Evolutionary conservation across 2,888 invertebrate genomes (phyloP).

Genomic region (Leucozona laternaria): DNA sequence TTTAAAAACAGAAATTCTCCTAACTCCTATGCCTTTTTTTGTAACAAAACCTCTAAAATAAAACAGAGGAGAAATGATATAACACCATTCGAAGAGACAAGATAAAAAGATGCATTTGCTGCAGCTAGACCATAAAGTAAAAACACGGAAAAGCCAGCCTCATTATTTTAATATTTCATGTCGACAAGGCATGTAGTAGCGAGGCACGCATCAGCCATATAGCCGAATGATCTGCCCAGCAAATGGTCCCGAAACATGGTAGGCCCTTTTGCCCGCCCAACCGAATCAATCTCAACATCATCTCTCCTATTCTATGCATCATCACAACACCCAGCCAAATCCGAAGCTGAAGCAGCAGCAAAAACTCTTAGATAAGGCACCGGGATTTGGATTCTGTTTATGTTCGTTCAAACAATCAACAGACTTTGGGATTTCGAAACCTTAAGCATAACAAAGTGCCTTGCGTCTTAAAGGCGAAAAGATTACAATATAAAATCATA

Average conservation of each 20-base stretch:
- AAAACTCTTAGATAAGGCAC: slow-evolving; percentile 64
- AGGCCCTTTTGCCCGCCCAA: slow-evolving; percentile 63
- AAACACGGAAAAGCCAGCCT: slow-evolving; percentile 72
- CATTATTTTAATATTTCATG: slow-evolving; percentile 74
- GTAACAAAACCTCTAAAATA: not conserved
- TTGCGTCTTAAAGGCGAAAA: slow-evolving; percentile 50
- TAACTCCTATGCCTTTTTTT: not conserved
- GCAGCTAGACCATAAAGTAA: slow-evolving; percentile 70
- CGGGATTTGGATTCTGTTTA: slow-evolving; percentile 70
- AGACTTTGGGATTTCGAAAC: slow-evolving; percentile 70
- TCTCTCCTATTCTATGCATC: not conserved
- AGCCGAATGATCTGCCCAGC: slow-evolving; percentile 29
- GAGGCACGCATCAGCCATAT: not conserved
- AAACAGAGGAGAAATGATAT: slow-evolving; percentile 66
- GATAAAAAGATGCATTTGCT: slow-evolving; percentile 65
- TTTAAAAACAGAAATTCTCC: slow-evolving; percentile 37
- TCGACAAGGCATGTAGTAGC: slow-evolving; percentile 44
- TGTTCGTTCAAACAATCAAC: slow-evolving; percentile 49
- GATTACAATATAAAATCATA: slow-evolving; percentile 71
- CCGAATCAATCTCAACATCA: slow-evolving; percentile 40
- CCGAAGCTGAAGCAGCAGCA: not conserved
- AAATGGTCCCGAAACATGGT: slow-evolving; percentile 45
- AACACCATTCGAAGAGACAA: slow-evolving; percentile 74
- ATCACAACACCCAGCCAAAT: not conserved
- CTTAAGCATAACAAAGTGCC: slow-evolving; percentile 74